These are phyloP conservation scores for Morpho achilles DNA, from an alignment of 2,888 invertebrate genomes.

Conservation along the genomic window DNA sequence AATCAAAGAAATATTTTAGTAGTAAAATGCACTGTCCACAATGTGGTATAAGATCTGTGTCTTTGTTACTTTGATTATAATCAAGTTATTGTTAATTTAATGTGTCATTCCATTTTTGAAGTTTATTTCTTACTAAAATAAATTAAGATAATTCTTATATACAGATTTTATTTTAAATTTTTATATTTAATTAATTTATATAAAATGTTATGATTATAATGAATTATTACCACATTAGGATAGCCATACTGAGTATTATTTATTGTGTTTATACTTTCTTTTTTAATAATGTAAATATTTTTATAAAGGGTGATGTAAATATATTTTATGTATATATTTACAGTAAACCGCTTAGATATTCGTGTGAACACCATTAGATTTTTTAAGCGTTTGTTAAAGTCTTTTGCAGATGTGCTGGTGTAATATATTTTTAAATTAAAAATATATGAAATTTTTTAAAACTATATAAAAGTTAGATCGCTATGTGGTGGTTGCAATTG, in stretches of 20 bases:
- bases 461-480: conserved; percentile 3
- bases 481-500: conserved; percentile 40
- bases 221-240: conserved; percentile 13
- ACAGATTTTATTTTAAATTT: conserved; percentile 13
- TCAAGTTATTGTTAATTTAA: conserved; percentile 39
- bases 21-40: conserved; percentile 10
- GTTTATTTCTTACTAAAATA: conserved; percentile 8
- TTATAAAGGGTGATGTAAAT: conserved; percentile 15
- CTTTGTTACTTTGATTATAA: conserved; percentile 57
- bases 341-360: conserved; percentile 14
- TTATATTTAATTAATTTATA: conserved; percentile 3
- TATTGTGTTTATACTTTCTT: conserved; percentile 12
- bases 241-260: conserved; percentile 27
- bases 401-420: not conserved
- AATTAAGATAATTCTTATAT: not conserved
- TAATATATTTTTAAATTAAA: conserved; percentile 1
- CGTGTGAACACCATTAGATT: conserved; percentile 9
- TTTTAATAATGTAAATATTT: conserved; percentile 4
- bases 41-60: conserved; percentile 54
- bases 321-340: conserved; percentile 13
- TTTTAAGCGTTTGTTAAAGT: conserved; percentile 3
- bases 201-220: not conserved
- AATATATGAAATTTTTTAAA: not conserved
- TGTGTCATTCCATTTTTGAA: conserved; percentile 58
- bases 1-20: conserved; percentile 44